Evolutionary conservation across 2,797 vertebrate species (phyloP), one percentile per base, ranked within the genome.

Genomic region (Diceros bicornis): DNA sequence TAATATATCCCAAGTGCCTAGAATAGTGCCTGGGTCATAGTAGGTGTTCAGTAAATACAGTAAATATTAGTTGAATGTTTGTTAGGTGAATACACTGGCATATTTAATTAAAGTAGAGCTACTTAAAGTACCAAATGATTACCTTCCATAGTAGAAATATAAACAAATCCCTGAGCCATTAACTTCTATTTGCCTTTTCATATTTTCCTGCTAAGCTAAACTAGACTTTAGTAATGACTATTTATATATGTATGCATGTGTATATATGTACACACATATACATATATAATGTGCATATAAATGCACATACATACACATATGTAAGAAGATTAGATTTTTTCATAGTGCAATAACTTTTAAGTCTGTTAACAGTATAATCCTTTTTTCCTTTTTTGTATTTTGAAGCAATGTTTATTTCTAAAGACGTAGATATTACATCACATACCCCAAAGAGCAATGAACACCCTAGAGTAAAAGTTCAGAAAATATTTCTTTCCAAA

Each of bases 361-460:
- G 78, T 91, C 52, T 94, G 62, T 94, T 69, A 95, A 62, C n/a
- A 81, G 5, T 68, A 72, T 86, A 75, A 89, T 81, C 47, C 57
- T 82, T 75, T 66, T 62, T 68, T 9, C 4, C 6, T 52, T 89
- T 91, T 95, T 94, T 81, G 95, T 94, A 93, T 97, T 95, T 95
- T 98, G 79, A 96, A 94, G 37, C 55, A 96, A 90, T 93, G 86
- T 96, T 98, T 97, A 96, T 82, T 97, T 96, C 90, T 94, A 93
- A 97, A 97, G 86, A 94, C 91, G 68, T 13, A 85, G 55, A 55
- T 68, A 85, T 85, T 95, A 92, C 86, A 95, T 93, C 75, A 89
- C 66, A 92, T 95, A 77, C 96, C 57, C 75, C 92, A 90, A 64
- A 94, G 89, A 91, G 64, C 83, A 94, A 89, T 81, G 79, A 96